Evolutionary conservation across 2,113 vertebrate genomes (phyloP).

Genomic region (Turdus rufiventris): DNA sequence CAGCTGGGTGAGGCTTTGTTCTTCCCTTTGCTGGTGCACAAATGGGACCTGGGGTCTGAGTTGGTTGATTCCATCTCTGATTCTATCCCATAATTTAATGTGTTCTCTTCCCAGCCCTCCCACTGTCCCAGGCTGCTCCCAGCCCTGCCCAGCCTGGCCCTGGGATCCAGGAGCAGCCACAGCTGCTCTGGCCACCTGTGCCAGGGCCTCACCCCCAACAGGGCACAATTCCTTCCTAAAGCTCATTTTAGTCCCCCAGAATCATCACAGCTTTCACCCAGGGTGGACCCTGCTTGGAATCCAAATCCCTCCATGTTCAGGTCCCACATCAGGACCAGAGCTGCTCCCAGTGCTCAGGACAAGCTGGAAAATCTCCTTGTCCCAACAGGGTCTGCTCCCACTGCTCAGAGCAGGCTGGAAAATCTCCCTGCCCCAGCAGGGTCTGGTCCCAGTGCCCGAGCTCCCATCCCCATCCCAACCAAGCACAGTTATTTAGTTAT

Average conservation of each 20-base stretch:
- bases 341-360: rapidly evolving
- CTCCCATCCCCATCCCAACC: neutral
- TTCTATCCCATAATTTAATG: neutral
- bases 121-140: neutral
- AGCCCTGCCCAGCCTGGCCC: neutral
- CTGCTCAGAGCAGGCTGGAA: no score
- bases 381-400: no score
- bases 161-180: neutral
- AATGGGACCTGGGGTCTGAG: neutral
- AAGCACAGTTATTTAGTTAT: neutral
- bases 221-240: neutral
- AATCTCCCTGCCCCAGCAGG: no score
- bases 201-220: neutral
- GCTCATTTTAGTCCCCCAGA: neutral
- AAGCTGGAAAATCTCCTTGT: neutral
- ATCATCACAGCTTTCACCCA: neutral
- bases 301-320: rapidly evolving
- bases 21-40: neutral
- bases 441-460: neutral
- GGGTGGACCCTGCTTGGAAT: neutral
- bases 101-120: neutral
- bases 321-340: neutral
- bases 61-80: neutral
- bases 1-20: neutral
- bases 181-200: neutral